Conservation (phyloP, 2,113 vertebrate genomes). For the Megaptera novaeangliae region DNA sequence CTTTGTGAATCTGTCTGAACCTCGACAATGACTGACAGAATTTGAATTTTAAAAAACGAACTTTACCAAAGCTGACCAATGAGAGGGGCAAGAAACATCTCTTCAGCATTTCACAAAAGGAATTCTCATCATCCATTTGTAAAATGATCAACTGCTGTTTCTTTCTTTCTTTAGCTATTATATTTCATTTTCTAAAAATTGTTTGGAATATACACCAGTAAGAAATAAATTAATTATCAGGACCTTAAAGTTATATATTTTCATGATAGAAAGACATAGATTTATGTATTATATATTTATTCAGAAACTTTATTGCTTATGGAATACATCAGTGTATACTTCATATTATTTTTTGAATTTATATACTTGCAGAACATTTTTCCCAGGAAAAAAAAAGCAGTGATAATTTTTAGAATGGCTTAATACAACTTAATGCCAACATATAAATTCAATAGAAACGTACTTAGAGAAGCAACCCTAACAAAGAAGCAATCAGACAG, state of each 20-base stretch:
- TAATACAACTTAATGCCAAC: background rate
- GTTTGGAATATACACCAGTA: background rate
- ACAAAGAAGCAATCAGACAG: background rate
- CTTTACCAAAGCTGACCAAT: background rate
- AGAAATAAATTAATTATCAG: background rate
- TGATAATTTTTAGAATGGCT: conserved; percentile 3
- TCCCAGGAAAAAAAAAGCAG: background rate
- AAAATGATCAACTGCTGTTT: background rate
- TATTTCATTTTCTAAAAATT: conserved; percentile 28
- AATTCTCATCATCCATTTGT: background rate
- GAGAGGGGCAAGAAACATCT: background rate
- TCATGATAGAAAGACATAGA: background rate
- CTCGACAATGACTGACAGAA: background rate
- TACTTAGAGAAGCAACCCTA: background rate
- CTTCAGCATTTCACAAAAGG: background rate
- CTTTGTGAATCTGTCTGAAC: background rate
- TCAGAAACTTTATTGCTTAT: background rate
- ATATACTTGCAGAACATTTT: background rate
- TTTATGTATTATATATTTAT: background rate
- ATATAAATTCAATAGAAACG: conserved; percentile 13
- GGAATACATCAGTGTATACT: background rate
- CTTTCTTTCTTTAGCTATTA: background rate
- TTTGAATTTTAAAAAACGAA: conserved; percentile 24
- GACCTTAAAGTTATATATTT: background rate
- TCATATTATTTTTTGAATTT: background rate